phyloP scores from a whole-genome alignment of 2,888 invertebrate genomes.

The Sarcophaga subvicina region DNA sequence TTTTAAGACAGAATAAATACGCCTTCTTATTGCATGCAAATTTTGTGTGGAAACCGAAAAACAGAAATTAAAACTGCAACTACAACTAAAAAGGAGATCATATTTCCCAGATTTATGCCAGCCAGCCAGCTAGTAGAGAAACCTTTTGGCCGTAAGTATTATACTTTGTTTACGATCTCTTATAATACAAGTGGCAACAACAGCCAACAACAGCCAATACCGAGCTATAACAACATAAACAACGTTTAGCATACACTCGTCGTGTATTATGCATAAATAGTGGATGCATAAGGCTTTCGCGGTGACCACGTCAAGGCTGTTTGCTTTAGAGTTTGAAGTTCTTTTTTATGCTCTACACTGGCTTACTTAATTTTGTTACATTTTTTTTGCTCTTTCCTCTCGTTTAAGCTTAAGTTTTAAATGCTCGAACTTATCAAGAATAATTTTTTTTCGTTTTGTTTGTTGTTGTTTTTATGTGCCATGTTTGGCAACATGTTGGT shows the following conservation, averaged over 20 bases:
- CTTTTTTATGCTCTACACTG: conserved; percentile 17
- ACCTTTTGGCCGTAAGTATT: conserved; percentile 27
- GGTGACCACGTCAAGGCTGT: conserved; percentile 65
- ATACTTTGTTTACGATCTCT: conserved; percentile 29
- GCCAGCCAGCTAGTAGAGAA: conserved; percentile 16
- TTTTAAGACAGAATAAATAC: neutral
- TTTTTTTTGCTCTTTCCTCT: neutral
- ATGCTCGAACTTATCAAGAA: conserved; percentile 54
- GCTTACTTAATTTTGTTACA: neutral
- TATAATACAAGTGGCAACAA: conserved; percentile 40
- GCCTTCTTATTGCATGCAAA: conserved; percentile 36
- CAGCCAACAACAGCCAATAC: too few species aligned
- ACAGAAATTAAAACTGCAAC: neutral
- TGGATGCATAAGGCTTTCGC: conserved; percentile 39
- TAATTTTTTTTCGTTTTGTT: conserved; percentile 31
- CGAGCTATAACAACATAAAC: too few species aligned
- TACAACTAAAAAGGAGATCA: conserved; percentile 37
- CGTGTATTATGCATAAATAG: neutral
- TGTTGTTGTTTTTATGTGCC: conserved; percentile 21
- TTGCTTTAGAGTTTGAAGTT: conserved; percentile 42
- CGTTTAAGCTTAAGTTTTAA: neutral
- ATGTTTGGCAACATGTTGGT: conserved; percentile 18
- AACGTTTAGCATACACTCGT: neutral
- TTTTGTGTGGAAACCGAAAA: conserved; percentile 10
- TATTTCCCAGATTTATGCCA: conserved; percentile 62